Percentiles rank a stretch among this genome's conserved stretches.
Evolutionary conservation across 2,113 vertebrate genomes (phyloP).

Genomic region (Cariama cristata): DNA sequence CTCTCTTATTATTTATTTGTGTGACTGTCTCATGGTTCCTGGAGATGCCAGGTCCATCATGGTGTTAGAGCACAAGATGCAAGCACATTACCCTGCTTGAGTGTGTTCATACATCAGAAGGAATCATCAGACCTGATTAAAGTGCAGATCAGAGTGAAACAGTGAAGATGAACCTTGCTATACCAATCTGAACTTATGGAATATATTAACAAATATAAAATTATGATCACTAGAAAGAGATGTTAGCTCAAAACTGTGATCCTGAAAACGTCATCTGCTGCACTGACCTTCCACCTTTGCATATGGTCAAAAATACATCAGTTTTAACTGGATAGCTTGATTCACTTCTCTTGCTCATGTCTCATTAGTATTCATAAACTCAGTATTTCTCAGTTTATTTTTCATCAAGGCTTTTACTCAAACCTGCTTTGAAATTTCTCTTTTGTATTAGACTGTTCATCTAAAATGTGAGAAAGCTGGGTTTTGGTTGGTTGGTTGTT

Average conservation of each 20-base stretch:
- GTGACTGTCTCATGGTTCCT: background rate
- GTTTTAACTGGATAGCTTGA: background rate
- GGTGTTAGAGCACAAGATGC: background rate
- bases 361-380: background rate
- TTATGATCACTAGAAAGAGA: background rate
- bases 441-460: background rate
- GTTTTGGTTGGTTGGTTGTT: background rate
- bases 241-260: background rate
- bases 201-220: background rate
- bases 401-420: background rate
- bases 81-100: background rate
- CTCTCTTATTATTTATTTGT: background rate
- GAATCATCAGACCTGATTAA: background rate
- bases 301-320: background rate
- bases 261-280: background rate
- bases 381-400: background rate
- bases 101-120: background rate
- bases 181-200: background rate
- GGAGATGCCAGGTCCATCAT: background rate
- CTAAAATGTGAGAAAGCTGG: background rate
- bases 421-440: background rate
- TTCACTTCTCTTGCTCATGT: background rate
- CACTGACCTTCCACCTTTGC: background rate
- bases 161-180: background rate
- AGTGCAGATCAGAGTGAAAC: background rate